Evolutionary conservation across 2,888 invertebrate species (phyloP).

Genomic region (Trissoscelio sp.): DNA sequence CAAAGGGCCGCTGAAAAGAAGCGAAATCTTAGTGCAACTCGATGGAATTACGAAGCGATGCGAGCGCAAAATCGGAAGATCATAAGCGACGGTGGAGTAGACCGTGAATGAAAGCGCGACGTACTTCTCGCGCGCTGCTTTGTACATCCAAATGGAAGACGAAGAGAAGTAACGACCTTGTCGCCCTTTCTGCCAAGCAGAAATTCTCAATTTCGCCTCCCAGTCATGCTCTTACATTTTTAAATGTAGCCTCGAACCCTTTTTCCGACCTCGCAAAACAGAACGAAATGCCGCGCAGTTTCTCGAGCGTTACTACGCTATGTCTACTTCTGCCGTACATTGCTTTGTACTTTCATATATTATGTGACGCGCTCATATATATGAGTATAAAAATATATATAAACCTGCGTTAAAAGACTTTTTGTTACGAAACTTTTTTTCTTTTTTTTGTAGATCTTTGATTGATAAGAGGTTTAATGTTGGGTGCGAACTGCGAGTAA

Average conservation of each 20-base stretch:
- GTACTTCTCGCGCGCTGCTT: slow-evolving; percentile 52
- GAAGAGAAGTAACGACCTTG: slow-evolving; percentile 63
- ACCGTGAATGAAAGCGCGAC: slow-evolving; percentile 52
- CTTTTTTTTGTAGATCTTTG: too few relatives aligned
- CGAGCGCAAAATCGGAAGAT: slow-evolving; percentile 40
- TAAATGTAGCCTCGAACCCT: slow-evolving; percentile 69
- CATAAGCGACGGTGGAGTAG: slow-evolving; percentile 43
- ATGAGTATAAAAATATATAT: slow-evolving; percentile 3
- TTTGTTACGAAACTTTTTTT: too few relatives aligned
- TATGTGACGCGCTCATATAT: slow-evolving; percentile 31
- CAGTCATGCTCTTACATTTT: slow-evolving; percentile 74
- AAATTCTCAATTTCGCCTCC: slow-evolving; percentile 62
- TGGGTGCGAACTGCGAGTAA: too few relatives aligned
- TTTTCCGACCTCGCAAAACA: slow-evolving; percentile 56
- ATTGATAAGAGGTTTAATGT: too few relatives aligned
- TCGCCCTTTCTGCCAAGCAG: slow-evolving; percentile 56
- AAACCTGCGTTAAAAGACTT: slow-evolving; percentile 9
- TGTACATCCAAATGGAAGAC: slow-evolving; percentile 59
- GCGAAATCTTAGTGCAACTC: slow-evolving; percentile 3
- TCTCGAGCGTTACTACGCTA: slow-evolving; percentile 53
- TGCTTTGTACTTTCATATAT: slow-evolving; percentile 63
- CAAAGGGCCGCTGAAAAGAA: slow-evolving; percentile 3
- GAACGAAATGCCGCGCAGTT: slow-evolving; percentile 53
- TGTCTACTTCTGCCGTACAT: slow-evolving; percentile 48
- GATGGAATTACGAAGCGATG: slow-evolving; percentile 33